Conservation (phyloP, 2,797 vertebrate genomes). For the Pempheris klunzingeri region DNA sequence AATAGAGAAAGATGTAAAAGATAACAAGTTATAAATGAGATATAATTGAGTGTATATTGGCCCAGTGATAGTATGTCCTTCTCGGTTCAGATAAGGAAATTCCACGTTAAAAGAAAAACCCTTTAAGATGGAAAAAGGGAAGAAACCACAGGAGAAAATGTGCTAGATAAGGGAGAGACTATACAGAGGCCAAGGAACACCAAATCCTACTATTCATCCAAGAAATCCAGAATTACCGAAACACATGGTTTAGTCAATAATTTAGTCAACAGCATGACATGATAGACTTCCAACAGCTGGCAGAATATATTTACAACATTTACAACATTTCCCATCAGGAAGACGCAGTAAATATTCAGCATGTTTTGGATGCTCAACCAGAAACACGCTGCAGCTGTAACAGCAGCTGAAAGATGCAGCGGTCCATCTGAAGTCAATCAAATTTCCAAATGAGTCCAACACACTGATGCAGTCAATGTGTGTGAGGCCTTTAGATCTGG, state of each 20-base stretch:
- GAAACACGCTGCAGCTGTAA: slow-evolving; percentile 35
- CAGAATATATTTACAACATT: background rate
- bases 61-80: background rate
- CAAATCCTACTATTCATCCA: background rate
- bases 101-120: background rate
- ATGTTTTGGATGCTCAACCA: background rate
- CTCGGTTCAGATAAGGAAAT: background rate
- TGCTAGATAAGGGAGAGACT: background rate
- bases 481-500: too few species aligned
- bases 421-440: slow-evolving; percentile 23
- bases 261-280: background rate
- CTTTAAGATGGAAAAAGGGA: background rate
- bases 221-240: slow-evolving; percentile 4
- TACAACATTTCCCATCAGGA: slow-evolving; percentile 19
- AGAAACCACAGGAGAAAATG: background rate
- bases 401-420: slow-evolving; percentile 33
- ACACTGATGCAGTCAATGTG: background rate
- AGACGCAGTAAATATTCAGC: background rate
- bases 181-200: slow-evolving; percentile 25
- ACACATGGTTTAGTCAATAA: background rate
- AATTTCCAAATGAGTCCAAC: background rate
- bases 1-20: background rate
- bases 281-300: slow-evolving; percentile 26
- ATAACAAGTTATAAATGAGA: too few species aligned
- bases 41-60: too few species aligned